phyloP scores from a whole-genome alignment of 1,140 invertebrate species.

The Pomacea maculata region DNA sequence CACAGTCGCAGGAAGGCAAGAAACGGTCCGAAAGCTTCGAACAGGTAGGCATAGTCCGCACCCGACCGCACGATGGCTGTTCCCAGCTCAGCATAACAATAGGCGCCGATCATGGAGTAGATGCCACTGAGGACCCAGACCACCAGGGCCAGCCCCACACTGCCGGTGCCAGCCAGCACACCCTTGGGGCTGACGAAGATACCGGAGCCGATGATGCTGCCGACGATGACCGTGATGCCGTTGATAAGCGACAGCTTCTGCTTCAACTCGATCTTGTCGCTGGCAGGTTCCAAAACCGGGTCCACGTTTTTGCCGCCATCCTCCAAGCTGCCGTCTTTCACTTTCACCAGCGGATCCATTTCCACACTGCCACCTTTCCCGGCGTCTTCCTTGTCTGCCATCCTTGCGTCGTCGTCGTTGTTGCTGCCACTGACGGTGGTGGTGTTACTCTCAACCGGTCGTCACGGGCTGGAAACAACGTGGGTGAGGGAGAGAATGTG shows the following conservation, averaged over 20 bases:
- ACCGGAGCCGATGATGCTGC: constrained; percentile 73
- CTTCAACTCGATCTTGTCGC: constrained; percentile 53
- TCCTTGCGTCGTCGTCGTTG: neutral
- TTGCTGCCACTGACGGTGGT: neutral
- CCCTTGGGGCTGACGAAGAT: constrained; percentile 97
- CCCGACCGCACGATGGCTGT: constrained; percentile 60
- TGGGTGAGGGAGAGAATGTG: neutral
- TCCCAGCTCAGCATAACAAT: constrained; percentile 63
- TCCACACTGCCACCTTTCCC: neutral
- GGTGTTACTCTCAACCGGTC: neutral
- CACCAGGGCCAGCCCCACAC: constrained; percentile 83
- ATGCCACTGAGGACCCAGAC: constrained; percentile 85
- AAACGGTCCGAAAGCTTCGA: constrained; percentile 64
- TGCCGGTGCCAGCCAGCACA: constrained; percentile 83
- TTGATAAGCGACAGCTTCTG: constrained; percentile 58
- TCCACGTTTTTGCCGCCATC: constrained; percentile 1
- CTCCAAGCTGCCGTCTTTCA: constrained; percentile 1
- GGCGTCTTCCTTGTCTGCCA: neutral
- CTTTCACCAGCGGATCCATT: neutral
- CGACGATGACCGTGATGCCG: constrained; percentile 63
- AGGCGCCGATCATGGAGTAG: constrained; percentile 76
- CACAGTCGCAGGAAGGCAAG: constrained; percentile 63
- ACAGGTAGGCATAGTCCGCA: constrained; percentile 64
- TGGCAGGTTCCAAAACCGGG: neutral
- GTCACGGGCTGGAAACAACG: neutral